These are phyloP conservation scores for Tethea ocularis DNA, from an alignment of 2,888 invertebrate species.

Conservation along the genomic window DNA sequence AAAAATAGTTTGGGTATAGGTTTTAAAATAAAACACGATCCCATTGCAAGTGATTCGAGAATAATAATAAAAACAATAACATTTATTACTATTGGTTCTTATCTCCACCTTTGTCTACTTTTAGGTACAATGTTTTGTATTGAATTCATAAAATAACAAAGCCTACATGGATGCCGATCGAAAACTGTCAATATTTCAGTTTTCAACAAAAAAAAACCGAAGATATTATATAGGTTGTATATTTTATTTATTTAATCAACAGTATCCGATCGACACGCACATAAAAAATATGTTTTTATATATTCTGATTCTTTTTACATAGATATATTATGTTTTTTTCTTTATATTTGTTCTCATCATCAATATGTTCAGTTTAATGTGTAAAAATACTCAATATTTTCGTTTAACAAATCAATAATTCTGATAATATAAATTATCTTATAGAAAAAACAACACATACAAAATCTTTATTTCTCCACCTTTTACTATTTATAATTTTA, in stretches of 20 bases:
- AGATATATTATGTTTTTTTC: conserved; percentile 59
- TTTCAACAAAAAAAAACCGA: conserved; percentile 24
- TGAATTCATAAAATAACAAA: conserved; percentile 78
- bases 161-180: conserved; percentile 57
- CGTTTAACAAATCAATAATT: conserved; percentile 77
- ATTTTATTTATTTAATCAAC: conserved; percentile 13
- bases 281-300: conserved; percentile 74
- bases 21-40: conserved; percentile 68
- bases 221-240: conserved; percentile 16
- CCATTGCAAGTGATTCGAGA: conserved; percentile 81
- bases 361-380: conserved; percentile 77
- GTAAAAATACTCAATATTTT: conserved; percentile 81
- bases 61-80: conserved; percentile 82
- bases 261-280: conserved; percentile 53
- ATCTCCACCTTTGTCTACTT: conserved; percentile 70
- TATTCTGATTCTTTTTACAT: conserved; percentile 73
- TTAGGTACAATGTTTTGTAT: conserved; percentile 79
- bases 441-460: conserved; percentile 76
- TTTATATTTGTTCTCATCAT: conserved; percentile 71
- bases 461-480: conserved; percentile 52
- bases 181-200: conserved; percentile 30
- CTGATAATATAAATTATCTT: conserved; percentile 76
- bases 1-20: background rate
- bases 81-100: conserved; percentile 82
- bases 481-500: conserved; percentile 46